Base-by-base conservation (phyloP, 1,140 invertebrate species). In the Penaeus indicus region DNA sequence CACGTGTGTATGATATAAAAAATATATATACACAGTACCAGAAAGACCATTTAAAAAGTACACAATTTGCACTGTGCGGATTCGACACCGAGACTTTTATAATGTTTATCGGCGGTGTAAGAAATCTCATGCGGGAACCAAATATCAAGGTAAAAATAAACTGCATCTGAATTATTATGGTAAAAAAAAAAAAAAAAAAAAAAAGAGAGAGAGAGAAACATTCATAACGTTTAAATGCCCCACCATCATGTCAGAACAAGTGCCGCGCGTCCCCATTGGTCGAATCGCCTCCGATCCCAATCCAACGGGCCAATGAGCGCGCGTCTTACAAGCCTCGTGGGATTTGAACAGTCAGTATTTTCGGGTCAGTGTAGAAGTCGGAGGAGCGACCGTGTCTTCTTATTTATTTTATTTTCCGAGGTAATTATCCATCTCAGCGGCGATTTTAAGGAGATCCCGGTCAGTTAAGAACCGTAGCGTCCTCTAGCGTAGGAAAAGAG, bases 341-440 rank as follows among this genome's bases (percentile, higher is more conserved):
- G 38, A 22, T 86, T 86, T 80, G 85, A 86, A 85, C 84, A 78
- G 54, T 79, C 77, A 64, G 85, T 86, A 86, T 77, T 86, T 80
- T 86, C 75, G 85, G 85, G 85, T 86, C 85, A 86, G 77, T 79
- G 61, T 54, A 54, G 54, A 60, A n/a, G 67, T 54, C 27, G 84
- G 72, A 77, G 62, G 22, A n/a, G 75, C 25, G 61, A 62, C 63
- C 38, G 60, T 21, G 27, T 32, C 27, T 64, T 32, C 19, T 62
- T 5, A 21, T 62, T 78, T 79, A 64, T 38, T 13, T 25, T 32
- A 63, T 79, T 47, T 79, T 80, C 78, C 64, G 22, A 47, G 77
- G 85, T 72, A 64, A 86, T 25, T 63, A 4, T 42, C 22, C 21
- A 3, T 27, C 18, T 21, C 19, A 8, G 2, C 13, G 61, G 11